These are phyloP conservation scores for Thysanoteuthis rhombus DNA, from an alignment of 2,888 invertebrate genomes.

Conservation along the genomic window DNA sequence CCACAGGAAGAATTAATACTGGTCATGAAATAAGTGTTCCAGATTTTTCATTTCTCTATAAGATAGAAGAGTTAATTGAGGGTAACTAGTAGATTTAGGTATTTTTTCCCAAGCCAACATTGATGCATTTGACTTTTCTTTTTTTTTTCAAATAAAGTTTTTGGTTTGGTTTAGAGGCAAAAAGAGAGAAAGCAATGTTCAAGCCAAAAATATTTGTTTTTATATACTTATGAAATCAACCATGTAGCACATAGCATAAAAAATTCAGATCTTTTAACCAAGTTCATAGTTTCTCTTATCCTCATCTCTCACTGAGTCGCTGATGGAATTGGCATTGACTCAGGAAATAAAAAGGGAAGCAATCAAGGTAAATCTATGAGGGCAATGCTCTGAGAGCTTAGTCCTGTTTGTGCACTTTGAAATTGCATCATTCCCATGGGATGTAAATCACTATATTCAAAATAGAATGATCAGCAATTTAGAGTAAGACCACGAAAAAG, in stretches of 20 bases:
- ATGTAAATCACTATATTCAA: neutral
- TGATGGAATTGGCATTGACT: neutral
- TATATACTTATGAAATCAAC: neutral
- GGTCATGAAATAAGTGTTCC: too few species aligned
- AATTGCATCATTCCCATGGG: neutral
- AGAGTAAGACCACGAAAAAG: neutral
- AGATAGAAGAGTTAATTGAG: too few species aligned
- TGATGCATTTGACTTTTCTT: too few species aligned
- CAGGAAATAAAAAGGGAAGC: neutral
- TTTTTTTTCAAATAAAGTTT: neutral
- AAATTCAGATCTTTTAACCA: neutral
- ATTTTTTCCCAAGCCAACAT: neutral
- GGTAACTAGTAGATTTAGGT: neutral
- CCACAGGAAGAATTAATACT: too few species aligned
- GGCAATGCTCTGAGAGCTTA: neutral
- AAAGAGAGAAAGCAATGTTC: neutral
- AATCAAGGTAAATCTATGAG: neutral
- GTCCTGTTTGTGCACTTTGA: neutral
- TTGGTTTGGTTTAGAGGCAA: neutral
- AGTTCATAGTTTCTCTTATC: neutral
- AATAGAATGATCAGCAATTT: neutral
- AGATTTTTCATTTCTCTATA: too few species aligned
- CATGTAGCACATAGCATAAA: neutral
- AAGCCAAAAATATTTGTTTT: neutral
- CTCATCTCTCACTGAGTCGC: neutral